These are phyloP conservation scores for Cecropterus lyciades DNA, from an alignment of 1,140 invertebrate species.

Conservation along the genomic window DNA sequence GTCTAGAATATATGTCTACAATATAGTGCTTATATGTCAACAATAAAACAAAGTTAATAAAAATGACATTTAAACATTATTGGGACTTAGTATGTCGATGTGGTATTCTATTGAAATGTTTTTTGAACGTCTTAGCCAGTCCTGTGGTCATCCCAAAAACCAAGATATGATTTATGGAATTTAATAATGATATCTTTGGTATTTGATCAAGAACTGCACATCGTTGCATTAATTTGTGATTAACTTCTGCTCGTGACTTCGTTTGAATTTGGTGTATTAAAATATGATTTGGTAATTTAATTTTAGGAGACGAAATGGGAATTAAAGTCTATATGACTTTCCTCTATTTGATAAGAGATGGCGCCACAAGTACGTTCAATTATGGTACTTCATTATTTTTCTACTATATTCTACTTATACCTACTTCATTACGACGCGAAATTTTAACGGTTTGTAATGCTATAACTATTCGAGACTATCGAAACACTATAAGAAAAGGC, in stretches of 20 bases:
- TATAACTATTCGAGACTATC: too few relatives aligned
- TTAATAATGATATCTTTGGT: constrained; percentile 31
- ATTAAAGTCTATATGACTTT: too few relatives aligned
- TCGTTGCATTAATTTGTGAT: constrained; percentile 7
- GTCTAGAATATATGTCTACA: constrained; percentile 1
- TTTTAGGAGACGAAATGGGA: too few relatives aligned
- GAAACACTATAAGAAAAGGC: too few relatives aligned
- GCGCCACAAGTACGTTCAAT: too few relatives aligned
- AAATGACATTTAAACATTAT: constrained; percentile 14
- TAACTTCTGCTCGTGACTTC: background rate
- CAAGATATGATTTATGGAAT: constrained; percentile 29
- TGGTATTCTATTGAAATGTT: constrained; percentile 23
- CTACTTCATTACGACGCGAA: too few relatives aligned
- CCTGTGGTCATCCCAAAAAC: constrained; percentile 14
- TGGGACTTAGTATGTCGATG: constrained; percentile 1
- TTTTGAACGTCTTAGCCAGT: constrained; percentile 1
- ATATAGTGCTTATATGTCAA: too few relatives aligned
- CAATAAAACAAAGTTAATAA: constrained; percentile 9
- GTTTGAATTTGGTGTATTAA: background rate
- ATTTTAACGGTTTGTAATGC: too few relatives aligned
- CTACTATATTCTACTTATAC: too few relatives aligned
- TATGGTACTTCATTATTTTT: too few relatives aligned
- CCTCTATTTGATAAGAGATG: too few relatives aligned
- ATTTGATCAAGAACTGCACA: constrained; percentile 23
- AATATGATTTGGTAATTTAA: too few relatives aligned